Percentiles rank a stretch among this genome's conserved stretches.
These are phyloP conservation scores for Melipona quadrifasciata DNA, from an alignment of 1,140 invertebrate species.

Conservation along the genomic window DNA sequence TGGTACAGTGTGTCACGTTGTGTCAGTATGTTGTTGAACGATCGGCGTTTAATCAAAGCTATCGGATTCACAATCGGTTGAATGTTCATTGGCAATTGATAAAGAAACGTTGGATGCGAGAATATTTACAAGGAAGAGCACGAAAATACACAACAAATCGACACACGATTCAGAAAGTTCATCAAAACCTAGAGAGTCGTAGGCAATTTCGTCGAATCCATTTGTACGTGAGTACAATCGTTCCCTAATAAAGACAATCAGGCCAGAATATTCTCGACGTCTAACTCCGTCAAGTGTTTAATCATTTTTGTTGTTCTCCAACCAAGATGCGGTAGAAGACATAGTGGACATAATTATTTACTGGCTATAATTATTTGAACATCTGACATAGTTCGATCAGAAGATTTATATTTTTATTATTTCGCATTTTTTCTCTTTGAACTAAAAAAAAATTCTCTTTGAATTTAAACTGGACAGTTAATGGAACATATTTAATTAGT, in stretches of 20 bases:
- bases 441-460: too few relatives aligned
- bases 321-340: not conserved
- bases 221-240: not conserved
- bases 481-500: too few relatives aligned
- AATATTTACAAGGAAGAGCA: not conserved
- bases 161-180: not conserved
- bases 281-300: too few relatives aligned
- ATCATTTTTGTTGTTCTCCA: not conserved
- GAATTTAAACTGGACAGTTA: too few relatives aligned
- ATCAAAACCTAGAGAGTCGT: not conserved
- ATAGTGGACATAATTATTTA: not conserved
- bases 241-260: slow-evolving; percentile 2
- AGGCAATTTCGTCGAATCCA: not conserved
- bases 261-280: not conserved
- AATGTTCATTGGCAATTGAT: slow-evolving; percentile 32
- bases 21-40: slow-evolving; percentile 11
- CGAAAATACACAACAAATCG: not conserved
- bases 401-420: not conserved
- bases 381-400: not conserved
- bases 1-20: slow-evolving; percentile 38
- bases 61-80: slow-evolving; percentile 18
- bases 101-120: not conserved
- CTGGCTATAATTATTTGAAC: not conserved
- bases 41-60: slow-evolving; percentile 42
- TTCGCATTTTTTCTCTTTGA: too few relatives aligned